A percentile compares a stretch with the other conserved stretches of the same genome.
phyloP scores from a whole-genome alignment of 2,888 invertebrate species.

The Brenthis ino region DNA sequence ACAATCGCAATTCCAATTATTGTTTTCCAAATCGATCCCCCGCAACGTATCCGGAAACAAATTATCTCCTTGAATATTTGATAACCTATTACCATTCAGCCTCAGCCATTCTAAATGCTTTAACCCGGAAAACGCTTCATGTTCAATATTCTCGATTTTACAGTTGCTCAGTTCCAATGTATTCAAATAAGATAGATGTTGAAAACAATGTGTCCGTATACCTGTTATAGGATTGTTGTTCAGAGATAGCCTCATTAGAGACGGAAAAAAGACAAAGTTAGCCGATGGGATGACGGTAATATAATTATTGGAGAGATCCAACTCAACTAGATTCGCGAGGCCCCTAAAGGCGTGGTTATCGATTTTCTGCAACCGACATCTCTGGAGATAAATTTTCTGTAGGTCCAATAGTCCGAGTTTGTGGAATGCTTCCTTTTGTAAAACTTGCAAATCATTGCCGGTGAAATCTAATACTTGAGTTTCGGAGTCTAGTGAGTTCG shows the following conservation, averaged over 20 bases:
- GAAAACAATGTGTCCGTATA: conserved; percentile 87
- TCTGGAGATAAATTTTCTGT: conserved; percentile 91
- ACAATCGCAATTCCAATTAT: conserved; percentile 95
- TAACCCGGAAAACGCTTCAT: conserved; percentile 91
- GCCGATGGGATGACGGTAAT: conserved; percentile 89
- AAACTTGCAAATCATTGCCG: conserved; percentile 90
- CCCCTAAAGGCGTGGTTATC: conserved; percentile 92
- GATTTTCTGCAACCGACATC: conserved; percentile 89
- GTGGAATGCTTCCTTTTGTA: conserved; percentile 90
- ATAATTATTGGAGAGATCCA: conserved; percentile 92
- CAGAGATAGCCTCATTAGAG: conserved; percentile 91
- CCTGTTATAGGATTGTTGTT: conserved; percentile 91
- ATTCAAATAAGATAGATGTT: conserved; percentile 88
- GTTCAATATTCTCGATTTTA: conserved; percentile 88
- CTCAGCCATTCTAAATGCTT: conserved; percentile 92
- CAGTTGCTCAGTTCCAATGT: conserved; percentile 92
- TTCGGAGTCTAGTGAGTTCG: conserved; percentile 89
- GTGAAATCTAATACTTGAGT: conserved; percentile 94
- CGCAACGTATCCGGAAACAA: conserved; percentile 89
- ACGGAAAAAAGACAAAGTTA: conserved; percentile 89
- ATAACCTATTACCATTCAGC: conserved; percentile 90
- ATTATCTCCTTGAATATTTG: conserved; percentile 86
- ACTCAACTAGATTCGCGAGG: conserved; percentile 92
- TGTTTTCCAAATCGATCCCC: conserved; percentile 91
- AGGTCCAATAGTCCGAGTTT: conserved; percentile 91